These are phyloP conservation scores for Neodon shergylaensis DNA, from an alignment of 2,113 vertebrate genomes.

Conservation along the genomic window DNA sequence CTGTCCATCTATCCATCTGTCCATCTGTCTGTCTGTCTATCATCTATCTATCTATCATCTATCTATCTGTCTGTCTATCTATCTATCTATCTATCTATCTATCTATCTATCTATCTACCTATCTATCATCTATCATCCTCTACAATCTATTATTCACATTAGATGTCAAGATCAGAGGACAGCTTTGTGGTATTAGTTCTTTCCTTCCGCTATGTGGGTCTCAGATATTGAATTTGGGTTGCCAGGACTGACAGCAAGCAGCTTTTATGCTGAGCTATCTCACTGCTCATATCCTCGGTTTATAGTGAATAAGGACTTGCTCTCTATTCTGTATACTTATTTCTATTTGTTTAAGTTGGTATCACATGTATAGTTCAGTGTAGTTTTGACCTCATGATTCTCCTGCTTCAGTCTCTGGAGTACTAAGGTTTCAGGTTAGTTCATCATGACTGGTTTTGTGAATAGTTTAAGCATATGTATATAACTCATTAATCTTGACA, in stretches of 20 bases:
- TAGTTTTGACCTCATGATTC: not conserved
- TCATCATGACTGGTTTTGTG: not conserved
- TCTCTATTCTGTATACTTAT: not conserved
- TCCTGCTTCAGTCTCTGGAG: not conserved
- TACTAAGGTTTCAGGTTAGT: not conserved
- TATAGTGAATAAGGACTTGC: too few species aligned
- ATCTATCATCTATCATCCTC: too few species aligned
- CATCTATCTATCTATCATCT: not conserved
- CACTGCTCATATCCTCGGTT: too few species aligned
- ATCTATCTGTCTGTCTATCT: not conserved
- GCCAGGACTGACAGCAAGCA: too few species aligned
- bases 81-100: not conserved
- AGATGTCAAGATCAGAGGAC: not conserved
- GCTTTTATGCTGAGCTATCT: not conserved
- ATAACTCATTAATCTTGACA: not conserved
- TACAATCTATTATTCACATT: not conserved
- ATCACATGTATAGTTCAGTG: not conserved
- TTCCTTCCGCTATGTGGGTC: not conserved
- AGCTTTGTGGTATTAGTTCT: not conserved
- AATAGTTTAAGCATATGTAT: not conserved
- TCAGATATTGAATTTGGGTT: not conserved
- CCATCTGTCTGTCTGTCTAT: too few species aligned
- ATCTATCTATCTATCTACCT: too few species aligned
- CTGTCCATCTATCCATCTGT: fast-evolving
- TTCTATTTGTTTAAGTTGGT: not conserved